Conservation (phyloP, 2,888 invertebrate genomes). For the Eupithecia subfuscata region DNA sequence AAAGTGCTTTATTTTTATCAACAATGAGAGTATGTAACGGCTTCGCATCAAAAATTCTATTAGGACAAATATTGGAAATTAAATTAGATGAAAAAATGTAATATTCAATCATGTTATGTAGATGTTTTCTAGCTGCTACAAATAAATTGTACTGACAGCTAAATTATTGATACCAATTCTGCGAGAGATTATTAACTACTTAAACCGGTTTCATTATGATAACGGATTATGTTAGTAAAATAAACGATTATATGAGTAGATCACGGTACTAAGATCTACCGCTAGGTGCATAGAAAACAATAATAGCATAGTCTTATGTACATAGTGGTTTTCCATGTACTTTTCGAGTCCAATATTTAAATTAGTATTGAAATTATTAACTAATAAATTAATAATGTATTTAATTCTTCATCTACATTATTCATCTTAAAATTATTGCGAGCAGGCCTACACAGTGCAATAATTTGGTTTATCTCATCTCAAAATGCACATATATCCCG, state of each 20-base stretch:
- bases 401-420: slow-evolving; percentile 27
- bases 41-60: slow-evolving; percentile 53
- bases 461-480: slow-evolving; percentile 46
- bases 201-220: not conserved
- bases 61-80: slow-evolving; percentile 43
- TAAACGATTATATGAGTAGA: slow-evolving; percentile 27
- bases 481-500: slow-evolving; percentile 39
- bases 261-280: slow-evolving; percentile 39
- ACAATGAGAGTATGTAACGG: slow-evolving; percentile 61
- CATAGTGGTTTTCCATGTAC: slow-evolving; percentile 56
- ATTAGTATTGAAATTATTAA: slow-evolving; percentile 56
- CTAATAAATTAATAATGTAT: slow-evolving; percentile 25
- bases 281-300: slow-evolving; percentile 61
- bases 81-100: slow-evolving; percentile 52
- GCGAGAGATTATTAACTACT: slow-evolving; percentile 41
- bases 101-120: slow-evolving; percentile 49
- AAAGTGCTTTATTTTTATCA: slow-evolving; percentile 72
- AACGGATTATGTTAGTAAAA: slow-evolving; percentile 3
- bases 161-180: slow-evolving; percentile 49
- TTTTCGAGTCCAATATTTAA: slow-evolving; percentile 52
- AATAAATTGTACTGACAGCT: slow-evolving; percentile 48
- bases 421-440: slow-evolving; percentile 22
- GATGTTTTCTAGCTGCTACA: slow-evolving; percentile 47
- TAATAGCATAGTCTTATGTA: slow-evolving; percentile 54
- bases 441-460: slow-evolving; percentile 49